Evolutionary conservation across 35 echinoderm and acorn worm species (phyloP), one percentile per base, ranked within the genome.

Genomic region (Ptychodera flava): DNA sequence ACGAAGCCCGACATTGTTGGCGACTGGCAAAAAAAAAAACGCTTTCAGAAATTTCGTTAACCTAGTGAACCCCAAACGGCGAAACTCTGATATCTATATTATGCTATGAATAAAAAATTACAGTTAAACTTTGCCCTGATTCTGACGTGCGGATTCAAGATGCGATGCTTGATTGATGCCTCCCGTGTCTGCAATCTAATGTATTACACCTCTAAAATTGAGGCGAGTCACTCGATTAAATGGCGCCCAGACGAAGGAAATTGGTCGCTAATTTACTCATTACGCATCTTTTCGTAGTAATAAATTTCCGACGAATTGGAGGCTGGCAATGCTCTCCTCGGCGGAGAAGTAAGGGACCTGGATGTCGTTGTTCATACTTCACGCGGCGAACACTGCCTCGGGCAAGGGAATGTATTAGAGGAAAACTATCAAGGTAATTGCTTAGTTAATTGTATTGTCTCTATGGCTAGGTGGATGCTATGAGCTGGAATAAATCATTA

Each of bases 371-470:
- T 64, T 64, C 22, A 64, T 64, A 64, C 45, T 6, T 64, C 6
- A 64, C 45, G 45, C 22, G 45, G 45, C 22, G 45, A 64, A 64
- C 6, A 64, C 45, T 64, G 45, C 45, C 45, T 22, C 6, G 22
- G 45, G 45, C 45, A 64, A 64, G 45, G 45, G 22, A 64, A 64
- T 64, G 45, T 64, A 64, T 12, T 64, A 64, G 22, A 64, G 45
- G 45, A 64, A 64, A 64, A 64, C 45, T 64, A 64, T 64, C 45
- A 64, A 22, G 45, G 22, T 64, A 22, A 64, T 64, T 64, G 45
- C 45, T 64, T 64, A 64, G 45, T 64, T 64, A 64, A 64, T 64
- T 64, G 45, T 64, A 64, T 64, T 64, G 45, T 64, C 45, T 64
- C 45, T 64, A 6, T 64, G 22, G 45, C 45, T 64, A 64, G 45